These are phyloP conservation scores for Xiphophorus couchianus DNA, from an alignment of 2,113 vertebrate species.

Conservation along the genomic window DNA sequence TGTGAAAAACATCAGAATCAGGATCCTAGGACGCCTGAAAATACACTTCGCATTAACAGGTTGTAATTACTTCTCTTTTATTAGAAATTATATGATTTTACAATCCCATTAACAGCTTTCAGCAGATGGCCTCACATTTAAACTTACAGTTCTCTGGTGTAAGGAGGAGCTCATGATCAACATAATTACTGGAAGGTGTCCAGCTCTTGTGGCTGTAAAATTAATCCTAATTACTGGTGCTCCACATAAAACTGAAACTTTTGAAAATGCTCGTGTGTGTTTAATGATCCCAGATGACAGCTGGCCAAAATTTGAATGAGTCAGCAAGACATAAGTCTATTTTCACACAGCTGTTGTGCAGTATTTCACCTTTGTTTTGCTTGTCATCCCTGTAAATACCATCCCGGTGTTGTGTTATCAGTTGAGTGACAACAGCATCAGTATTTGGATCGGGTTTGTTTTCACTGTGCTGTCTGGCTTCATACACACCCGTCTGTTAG, in stretches of 20 bases:
- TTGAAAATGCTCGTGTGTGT: not conserved
- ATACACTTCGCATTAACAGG: not conserved
- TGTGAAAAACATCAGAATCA: not conserved
- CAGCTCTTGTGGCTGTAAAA: not conserved
- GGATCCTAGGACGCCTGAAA: too few species aligned
- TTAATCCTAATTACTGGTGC: not conserved
- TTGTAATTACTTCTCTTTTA: not conserved
- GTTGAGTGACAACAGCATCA: not conserved
- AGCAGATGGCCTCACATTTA: not conserved
- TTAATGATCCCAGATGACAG: not conserved
- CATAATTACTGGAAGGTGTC: not conserved
- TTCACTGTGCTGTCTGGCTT: not conserved
- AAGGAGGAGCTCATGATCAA: not conserved
- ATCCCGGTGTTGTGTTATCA: not conserved
- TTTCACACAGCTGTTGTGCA: not conserved
- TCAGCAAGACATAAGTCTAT: not conserved
- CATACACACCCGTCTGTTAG: not conserved
- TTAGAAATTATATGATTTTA: not conserved
- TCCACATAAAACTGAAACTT: not conserved
- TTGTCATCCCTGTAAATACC: not conserved
- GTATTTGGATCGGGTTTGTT: not conserved
- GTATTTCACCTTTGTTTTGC: not conserved
- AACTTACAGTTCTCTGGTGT: not conserved
- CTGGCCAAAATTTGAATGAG: not conserved
- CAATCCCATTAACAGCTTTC: not conserved